phyloP scores from a whole-genome alignment of 2,888 invertebrate species.

The Eustalomyia histrio region DNA sequence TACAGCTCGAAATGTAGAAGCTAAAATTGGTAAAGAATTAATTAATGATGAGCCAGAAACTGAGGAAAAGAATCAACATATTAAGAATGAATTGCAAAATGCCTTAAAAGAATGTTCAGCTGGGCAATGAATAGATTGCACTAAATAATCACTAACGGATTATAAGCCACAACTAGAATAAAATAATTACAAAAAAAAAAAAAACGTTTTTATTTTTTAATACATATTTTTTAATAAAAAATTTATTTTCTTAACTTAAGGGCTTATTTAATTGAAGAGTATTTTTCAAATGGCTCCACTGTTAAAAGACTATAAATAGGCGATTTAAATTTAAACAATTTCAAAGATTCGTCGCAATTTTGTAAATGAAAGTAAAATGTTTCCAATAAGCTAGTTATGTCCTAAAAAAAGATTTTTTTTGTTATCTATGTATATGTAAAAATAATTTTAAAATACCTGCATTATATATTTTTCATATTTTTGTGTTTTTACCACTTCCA shows the following conservation, averaged over 20 bases:
- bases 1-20: conserved; percentile 18
- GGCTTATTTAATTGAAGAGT: conserved; percentile 2
- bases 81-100: conserved; percentile 56
- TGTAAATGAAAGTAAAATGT: conserved; percentile 70
- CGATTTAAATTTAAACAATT: conserved; percentile 33
- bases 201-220: conserved; percentile 30
- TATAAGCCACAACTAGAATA: neutral
- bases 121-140: conserved; percentile 31
- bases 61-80: conserved; percentile 29
- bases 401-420: conserved; percentile 66
- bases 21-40: conserved; percentile 15
- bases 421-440: too few species aligned
- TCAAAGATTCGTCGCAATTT: conserved; percentile 2
- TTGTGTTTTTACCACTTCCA: conserved; percentile 71
- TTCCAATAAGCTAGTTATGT: conserved; percentile 66
- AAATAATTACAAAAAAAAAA: conserved; percentile 4
- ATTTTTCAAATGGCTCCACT: conserved; percentile 33
- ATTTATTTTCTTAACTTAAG: neutral
- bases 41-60: conserved; percentile 19
- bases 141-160: neutral
- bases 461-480: conserved; percentile 64
- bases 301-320: conserved; percentile 30
- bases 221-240: conserved; percentile 26
- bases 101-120: conserved; percentile 58
- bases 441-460: conserved; percentile 63